Evolutionary conservation across 2,888 invertebrate species (phyloP).

Genomic region (Eristalinus sepulchralis): DNA sequence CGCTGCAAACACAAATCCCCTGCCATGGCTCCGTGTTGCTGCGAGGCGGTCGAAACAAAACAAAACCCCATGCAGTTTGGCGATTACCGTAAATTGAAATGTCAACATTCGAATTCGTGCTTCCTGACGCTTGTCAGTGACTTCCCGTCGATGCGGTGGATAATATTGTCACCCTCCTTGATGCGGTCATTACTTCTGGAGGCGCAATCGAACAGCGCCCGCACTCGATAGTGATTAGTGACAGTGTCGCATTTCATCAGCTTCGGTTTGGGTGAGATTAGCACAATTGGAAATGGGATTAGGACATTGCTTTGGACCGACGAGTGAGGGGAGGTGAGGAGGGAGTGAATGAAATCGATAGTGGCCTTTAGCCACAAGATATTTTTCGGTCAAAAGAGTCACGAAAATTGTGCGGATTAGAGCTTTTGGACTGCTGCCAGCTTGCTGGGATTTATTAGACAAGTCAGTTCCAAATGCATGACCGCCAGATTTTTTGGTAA

Average conservation of each 20-base stretch:
- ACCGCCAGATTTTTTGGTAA: not conserved
- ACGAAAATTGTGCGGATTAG: slow-evolving; percentile 4
- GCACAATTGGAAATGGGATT: not conserved
- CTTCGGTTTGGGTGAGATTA: not conserved
- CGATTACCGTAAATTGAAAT: slow-evolving; percentile 64
- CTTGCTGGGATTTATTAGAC: slow-evolving; percentile 35
- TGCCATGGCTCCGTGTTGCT: not conserved
- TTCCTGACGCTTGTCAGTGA: slow-evolving; percentile 5
- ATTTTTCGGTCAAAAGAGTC: not conserved
- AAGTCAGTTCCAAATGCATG: slow-evolving; percentile 34
- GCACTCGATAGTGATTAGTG: not conserved
- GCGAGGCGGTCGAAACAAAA: not conserved
- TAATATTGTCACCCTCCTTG: not conserved
- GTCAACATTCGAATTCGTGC: slow-evolving; percentile 49
- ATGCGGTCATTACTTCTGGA: not conserved
- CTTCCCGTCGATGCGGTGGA: not conserved
- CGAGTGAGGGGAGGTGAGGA: not conserved
- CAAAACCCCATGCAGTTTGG: slow-evolving; percentile 38
- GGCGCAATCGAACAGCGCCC: not conserved
- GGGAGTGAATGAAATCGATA: not conserved
- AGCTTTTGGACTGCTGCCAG: slow-evolving; percentile 39
- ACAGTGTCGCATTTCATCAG: not conserved
- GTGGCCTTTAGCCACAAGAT: not conserved
- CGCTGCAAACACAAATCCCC: not conserved
- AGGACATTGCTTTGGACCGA: not conserved